Evolutionary conservation across 2,797 vertebrate genomes (phyloP).

Genomic region (Platyrinchus mystaceus): DNA sequence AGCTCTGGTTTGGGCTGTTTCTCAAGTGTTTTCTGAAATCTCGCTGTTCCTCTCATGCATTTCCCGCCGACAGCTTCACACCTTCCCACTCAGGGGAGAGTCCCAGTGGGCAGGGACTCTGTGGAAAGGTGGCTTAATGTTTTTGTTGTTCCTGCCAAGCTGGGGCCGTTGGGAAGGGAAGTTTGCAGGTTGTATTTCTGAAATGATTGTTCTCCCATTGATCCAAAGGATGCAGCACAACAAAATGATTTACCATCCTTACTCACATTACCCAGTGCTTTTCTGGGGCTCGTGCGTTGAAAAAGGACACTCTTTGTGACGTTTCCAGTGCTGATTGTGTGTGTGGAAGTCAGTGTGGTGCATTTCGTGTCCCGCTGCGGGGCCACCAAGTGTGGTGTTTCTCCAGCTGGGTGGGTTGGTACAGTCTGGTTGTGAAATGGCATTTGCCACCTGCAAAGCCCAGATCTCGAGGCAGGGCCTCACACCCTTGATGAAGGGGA

Average conservation of each 20-base stretch:
- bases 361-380: rapidly evolving
- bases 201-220: not conserved
- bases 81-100: not conserved
- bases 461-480: rapidly evolving
- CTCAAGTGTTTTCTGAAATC: not conserved
- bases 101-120: not conserved
- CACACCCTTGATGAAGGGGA: rapidly evolving
- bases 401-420: not conserved
- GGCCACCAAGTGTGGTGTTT: not conserved
- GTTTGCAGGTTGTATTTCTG: not conserved
- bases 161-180: not conserved
- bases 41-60: not conserved
- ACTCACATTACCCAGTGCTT: not conserved
- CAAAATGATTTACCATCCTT: rapidly evolving
- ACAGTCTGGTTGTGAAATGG: not conserved
- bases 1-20: not conserved
- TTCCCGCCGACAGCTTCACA: not conserved
- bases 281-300: rapidly evolving
- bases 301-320: not conserved
- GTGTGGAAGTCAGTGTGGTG: not conserved
- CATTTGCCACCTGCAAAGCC: not conserved
- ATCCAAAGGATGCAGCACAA: rapidly evolving
- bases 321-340: no score
- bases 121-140: not conserved
- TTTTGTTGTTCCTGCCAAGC: not conserved